A percentile compares a stretch with the other conserved stretches of the same genome.
Evolutionary conservation across 2,888 invertebrate species (phyloP).

Genomic region (Spilarctia lutea): DNA sequence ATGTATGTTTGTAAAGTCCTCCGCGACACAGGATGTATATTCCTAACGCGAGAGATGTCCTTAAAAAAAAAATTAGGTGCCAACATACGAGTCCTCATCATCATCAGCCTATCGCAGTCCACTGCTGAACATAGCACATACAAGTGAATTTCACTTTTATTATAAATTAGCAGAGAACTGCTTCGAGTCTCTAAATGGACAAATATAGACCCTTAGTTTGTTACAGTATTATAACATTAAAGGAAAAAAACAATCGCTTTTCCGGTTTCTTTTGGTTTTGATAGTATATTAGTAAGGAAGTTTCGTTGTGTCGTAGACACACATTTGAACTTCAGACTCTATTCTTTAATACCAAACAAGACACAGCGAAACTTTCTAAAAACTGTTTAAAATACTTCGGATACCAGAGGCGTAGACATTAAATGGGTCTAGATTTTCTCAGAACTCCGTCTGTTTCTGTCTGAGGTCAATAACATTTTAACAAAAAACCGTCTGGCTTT

Average conservation of each 20-base stretch:
- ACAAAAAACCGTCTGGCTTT: conserved; percentile 43
- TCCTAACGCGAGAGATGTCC: too few relatives aligned
- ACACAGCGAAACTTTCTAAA: conserved; percentile 34
- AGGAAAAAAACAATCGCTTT: not conserved
- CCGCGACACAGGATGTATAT: too few relatives aligned
- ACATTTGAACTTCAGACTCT: conserved; percentile 15
- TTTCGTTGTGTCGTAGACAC: conserved; percentile 22
- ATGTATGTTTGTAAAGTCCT: too few relatives aligned
- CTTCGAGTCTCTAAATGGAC: not conserved
- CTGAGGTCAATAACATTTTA: conserved; percentile 39
- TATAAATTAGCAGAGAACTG: too few relatives aligned
- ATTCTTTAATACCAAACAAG: conserved; percentile 18
- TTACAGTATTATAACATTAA: not conserved
- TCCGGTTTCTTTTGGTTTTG: not conserved
- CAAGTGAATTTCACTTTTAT: too few relatives aligned
- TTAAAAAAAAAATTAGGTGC: too few relatives aligned
- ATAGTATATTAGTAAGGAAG: not conserved
- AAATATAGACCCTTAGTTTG: not conserved
- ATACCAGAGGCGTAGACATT: conserved; percentile 31
- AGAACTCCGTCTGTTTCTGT: conserved; percentile 29
- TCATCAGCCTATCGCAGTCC: too few relatives aligned
- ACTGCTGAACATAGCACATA: too few relatives aligned
- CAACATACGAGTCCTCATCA: too few relatives aligned
- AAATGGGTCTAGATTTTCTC: conserved; percentile 48
- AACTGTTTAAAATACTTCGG: conserved; percentile 25